A percentile compares a stretch with the other conserved stretches of the same genome.
Evolutionary conservation across 2,113 vertebrate species (phyloP).

Genomic region (Alosa alosa): DNA sequence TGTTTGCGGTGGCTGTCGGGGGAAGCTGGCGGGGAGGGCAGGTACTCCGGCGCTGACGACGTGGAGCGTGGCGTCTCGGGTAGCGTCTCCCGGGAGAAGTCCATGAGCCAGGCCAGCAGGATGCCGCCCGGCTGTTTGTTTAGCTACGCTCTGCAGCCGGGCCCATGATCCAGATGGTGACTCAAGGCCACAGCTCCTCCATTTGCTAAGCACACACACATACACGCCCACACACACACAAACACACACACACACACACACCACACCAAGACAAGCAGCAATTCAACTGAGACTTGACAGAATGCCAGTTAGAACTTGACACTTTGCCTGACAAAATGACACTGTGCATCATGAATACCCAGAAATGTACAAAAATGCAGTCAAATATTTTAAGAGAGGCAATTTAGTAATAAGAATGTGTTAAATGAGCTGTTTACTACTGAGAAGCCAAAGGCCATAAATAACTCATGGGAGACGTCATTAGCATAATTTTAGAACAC

Average conservation of each 20-base stretch:
- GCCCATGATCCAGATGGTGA: no score
- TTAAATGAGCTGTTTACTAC: constrained; percentile 9
- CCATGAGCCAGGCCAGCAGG: constrained; percentile 77
- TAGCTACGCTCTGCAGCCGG: no score
- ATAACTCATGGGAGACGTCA: no score
- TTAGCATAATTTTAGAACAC: no score
- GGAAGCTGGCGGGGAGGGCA: constrained; percentile 80
- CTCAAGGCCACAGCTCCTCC: constrained; percentile 93
- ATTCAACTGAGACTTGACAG: background rate
- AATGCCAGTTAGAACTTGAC: background rate
- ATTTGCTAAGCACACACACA: constrained; percentile 73
- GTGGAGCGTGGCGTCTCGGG: constrained; percentile 71
- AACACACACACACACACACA: background rate
- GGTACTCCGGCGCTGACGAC: constrained; percentile 78
- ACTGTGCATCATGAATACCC: background rate
- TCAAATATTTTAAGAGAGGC: background rate
- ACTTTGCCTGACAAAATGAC: background rate
- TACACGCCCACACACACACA: constrained; percentile 19
- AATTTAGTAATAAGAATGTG: background rate
- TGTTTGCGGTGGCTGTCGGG: constrained; percentile 77
- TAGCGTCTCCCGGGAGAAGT: constrained; percentile 64
- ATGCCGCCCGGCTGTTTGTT: constrained; percentile 85
- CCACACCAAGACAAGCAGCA: background rate
- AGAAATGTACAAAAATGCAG: background rate
- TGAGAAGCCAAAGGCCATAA: background rate